Conservation (phyloP, 2,797 vertebrate species). For the Serranus cabrilla region DNA sequence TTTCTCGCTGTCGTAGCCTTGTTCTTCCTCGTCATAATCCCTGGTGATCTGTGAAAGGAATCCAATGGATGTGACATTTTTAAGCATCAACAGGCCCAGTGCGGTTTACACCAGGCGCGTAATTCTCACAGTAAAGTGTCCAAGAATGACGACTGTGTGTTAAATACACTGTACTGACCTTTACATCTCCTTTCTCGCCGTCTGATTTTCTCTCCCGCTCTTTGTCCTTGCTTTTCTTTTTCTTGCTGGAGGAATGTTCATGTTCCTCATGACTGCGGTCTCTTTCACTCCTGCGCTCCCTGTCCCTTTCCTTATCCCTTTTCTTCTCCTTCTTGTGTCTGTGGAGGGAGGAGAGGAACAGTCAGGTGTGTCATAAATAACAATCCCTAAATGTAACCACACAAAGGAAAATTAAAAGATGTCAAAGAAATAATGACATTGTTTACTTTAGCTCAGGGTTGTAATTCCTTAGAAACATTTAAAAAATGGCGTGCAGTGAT, state of each 20-base stretch:
- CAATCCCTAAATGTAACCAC: neutral
- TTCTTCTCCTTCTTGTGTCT: conserved; percentile 97
- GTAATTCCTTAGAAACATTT: too few species aligned
- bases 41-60: conserved; percentile 90
- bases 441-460: neutral
- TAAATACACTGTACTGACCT: conserved; percentile 83
- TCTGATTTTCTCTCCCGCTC: conserved; percentile 91
- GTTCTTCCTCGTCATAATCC: conserved; percentile 97
- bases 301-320: conserved; percentile 94
- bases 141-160: neutral
- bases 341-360: neutral
- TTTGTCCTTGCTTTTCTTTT: conserved; percentile 96
- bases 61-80: conserved; percentile 8
- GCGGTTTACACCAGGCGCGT: conserved; percentile 5
- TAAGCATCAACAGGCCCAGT: neutral
- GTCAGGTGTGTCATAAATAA: neutral
- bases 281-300: conserved; percentile 88
- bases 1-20: conserved; percentile 97
- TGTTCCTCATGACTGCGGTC: conserved; percentile 87
- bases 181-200: conserved; percentile 92
- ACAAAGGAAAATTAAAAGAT: neutral
- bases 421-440: neutral
- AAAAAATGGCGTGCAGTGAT: neutral
- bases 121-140: neutral
- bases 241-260: conserved; percentile 92